Evolutionary conservation across 2,888 invertebrate genomes (phyloP), one percentile per base, ranked within the genome.

Genomic region (Graphium colonna): DNA sequence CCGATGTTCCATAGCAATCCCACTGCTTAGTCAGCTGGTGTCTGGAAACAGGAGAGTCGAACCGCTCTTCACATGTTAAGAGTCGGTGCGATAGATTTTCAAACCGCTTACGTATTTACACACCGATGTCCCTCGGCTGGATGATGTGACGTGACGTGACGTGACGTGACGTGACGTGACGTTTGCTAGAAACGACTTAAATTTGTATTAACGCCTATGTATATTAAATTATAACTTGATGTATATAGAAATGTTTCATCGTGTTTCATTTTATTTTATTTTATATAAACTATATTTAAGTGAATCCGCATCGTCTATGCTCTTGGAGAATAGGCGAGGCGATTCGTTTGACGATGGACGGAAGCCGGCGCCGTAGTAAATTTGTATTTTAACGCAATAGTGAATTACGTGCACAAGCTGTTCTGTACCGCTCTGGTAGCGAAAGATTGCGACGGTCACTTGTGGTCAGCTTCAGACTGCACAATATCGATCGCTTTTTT

Each of bases 191-290:
- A 40, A 26, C 36, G 38, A 38, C 43, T 33, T 3, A 31, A 33
- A 10, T 31, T 42, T 13, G 28, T 50, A 50, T 50, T 57, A 51
- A 33, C 47, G 43, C 61, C 59, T 59, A 52, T 78, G 79, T 82
- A 80, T 75, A 79, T 79, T 82, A 75, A 79, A 81, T 81, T 83
- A 83, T 83, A 75, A 82, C 82, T 86, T 78, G 71, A 73, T 86
- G 86, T 87, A 84, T 79, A 87, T 87, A 85, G 60, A 62, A 76
- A 70, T 61, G 63, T 67, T 67, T 69, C 33, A 68, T 65, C 67
- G 73, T 77, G 75, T 79, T 81, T 79, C 80, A 78, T 75, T 73
- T 79, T 77, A 10, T 33, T 33, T 33, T 33, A 33, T 10, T 33
- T 33, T 33, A 33, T 33, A 33, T n/a, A 33, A n/a, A 10, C 9